Percentiles rank a stretch among this genome's conserved stretches.
Evolutionary conservation across 2,797 vertebrate genomes (phyloP).

Genomic region (Scolopax bukidnonensis): DNA sequence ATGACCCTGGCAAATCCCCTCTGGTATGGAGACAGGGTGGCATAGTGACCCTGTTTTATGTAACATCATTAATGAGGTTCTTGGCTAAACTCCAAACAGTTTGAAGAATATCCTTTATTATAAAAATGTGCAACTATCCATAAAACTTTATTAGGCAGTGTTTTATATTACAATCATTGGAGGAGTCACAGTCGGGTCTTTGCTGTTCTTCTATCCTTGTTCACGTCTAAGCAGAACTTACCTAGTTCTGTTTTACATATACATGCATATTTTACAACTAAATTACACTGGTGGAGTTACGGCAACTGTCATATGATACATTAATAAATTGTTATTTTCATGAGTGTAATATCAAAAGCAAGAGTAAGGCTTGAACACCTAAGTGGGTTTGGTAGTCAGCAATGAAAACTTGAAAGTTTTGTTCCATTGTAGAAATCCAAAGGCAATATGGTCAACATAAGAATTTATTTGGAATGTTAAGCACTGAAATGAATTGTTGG

Average conservation of each 20-base stretch:
- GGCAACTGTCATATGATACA: slow-evolving; percentile 20
- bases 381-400: not conserved
- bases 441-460: not conserved
- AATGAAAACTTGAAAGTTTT: slow-evolving; percentile 7
- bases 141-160: slow-evolving; percentile 49
- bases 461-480: slow-evolving; percentile 8
- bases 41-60: not conserved
- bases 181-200: not conserved
- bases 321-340: slow-evolving; percentile 45
- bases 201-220: slow-evolving; percentile 11
- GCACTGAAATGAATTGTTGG: not conserved
- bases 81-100: slow-evolving; percentile 17
- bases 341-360: slow-evolving; percentile 30
- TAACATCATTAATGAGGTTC: not conserved
- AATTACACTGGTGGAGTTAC: not conserved
- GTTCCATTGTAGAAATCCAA: slow-evolving; percentile 41
- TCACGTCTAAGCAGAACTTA: slow-evolving; percentile 19
- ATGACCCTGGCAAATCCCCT: not conserved
- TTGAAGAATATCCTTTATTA: slow-evolving; percentile 72
- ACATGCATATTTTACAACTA: not conserved
- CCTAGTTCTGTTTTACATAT: too few relatives aligned
- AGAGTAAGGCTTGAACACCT: slow-evolving; percentile 27
- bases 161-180: not conserved
- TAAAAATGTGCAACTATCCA: slow-evolving; percentile 45
- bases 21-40: not conserved